A percentile compares a stretch with the other conserved stretches of the same genome.
These are phyloP conservation scores for Agrotis puta DNA, from an alignment of 2,888 invertebrate genomes.

Conservation along the genomic window DNA sequence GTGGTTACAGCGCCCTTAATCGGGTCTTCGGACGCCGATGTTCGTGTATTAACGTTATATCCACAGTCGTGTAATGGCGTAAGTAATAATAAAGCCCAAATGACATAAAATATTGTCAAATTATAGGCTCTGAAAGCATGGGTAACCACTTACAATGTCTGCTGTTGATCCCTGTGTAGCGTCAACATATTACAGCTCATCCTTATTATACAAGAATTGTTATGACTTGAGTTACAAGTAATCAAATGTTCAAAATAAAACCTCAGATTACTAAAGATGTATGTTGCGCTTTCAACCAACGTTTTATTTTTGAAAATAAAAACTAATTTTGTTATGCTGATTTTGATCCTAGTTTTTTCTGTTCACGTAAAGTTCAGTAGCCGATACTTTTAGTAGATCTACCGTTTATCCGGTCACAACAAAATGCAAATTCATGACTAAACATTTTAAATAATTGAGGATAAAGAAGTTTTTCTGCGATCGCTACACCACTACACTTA, in stretches of 20 bases:
- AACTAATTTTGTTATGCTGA: not conserved
- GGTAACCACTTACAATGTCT: slow-evolving; percentile 89
- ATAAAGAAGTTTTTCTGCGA: slow-evolving; percentile 68
- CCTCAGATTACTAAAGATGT: not conserved
- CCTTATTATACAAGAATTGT: not conserved
- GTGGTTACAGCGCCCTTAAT: slow-evolving; percentile 89
- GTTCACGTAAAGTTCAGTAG: not conserved
- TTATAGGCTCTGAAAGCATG: slow-evolving; percentile 90
- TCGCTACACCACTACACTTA: slow-evolving; percentile 78
- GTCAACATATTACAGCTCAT: slow-evolving; percentile 72
- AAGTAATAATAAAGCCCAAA: slow-evolving; percentile 91
- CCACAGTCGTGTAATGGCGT: slow-evolving; percentile 88
- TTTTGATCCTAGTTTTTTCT: not conserved
- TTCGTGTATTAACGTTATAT: slow-evolving; percentile 89
- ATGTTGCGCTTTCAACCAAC: not conserved
- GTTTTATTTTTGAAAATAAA: not conserved
- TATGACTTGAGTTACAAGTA: not conserved
- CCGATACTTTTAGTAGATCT: not conserved
- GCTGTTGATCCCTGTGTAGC: slow-evolving; percentile 84
- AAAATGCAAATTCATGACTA: slow-evolving; percentile 16
- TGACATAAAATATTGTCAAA: slow-evolving; percentile 91
- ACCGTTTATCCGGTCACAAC: not conserved
- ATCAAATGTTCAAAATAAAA: not conserved
- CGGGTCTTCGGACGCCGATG: slow-evolving; percentile 82
- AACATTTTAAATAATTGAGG: slow-evolving; percentile 11